Base-by-base conservation (phyloP, 1,140 invertebrate species). In the Rhyzopertha dominica region DNA sequence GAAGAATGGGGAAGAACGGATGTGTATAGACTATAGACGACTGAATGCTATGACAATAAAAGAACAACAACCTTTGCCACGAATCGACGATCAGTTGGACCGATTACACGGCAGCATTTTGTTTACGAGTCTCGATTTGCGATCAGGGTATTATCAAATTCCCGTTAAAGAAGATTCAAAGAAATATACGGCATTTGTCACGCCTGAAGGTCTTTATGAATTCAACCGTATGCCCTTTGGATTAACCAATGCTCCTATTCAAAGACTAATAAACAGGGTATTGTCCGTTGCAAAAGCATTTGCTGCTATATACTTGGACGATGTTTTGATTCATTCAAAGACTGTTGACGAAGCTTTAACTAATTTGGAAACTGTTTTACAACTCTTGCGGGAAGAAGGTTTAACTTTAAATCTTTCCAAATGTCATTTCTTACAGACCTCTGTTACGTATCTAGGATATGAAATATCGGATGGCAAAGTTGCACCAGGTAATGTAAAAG, bases 51-150 rank as follows among this genome's bases (percentile, higher is more conserved):
- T 52, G 28, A 61, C 56, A 9, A 49, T 49, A 13, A 59, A 57
- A 25, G 52, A 58, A 18, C 42, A 46, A 16, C 57, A 52, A 24
- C 58, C 59, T 4, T 13, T 39, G 7, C 47, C 51, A 8, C 0
- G 29, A 58, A 75, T 61, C 62, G 69, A 31, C 34, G 58, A 28
- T 37, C 58, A 16, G 51, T 68, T 43, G 46, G 75, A 45, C 72
- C 64, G 48, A 47, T 53, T 62, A 17, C 23, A 36, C 22, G 61
- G 54, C 5, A 54, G 52, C 9, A 49, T 14, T 13, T 62, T 37
- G 41, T 67, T 56, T 43, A 59, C 28, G 40, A 59, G 35, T 41
- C 54, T 59, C 22, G 62, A 64, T 38, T 28, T 60, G 4, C 19
- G 31, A 38, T 23, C 36, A 1, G 54, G 54, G 4, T 63, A 63